Conservation (phyloP, 2,113 vertebrate genomes). For the Tor tambroides region DNA sequence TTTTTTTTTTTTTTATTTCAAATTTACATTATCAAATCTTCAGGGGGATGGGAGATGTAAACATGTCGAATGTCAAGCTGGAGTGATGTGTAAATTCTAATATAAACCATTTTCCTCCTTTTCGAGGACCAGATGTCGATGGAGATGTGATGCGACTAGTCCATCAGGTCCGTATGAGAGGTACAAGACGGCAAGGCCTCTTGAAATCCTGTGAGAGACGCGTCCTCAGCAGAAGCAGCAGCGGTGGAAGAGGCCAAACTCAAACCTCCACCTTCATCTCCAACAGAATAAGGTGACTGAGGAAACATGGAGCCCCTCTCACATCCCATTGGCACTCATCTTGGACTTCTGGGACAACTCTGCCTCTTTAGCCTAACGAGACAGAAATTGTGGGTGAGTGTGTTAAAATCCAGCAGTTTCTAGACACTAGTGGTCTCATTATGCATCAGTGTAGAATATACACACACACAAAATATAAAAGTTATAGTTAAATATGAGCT, state of each 20-base stretch:
- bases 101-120: background rate
- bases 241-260: background rate
- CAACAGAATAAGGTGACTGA: background rate
- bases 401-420: too few species aligned
- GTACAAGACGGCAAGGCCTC: background rate
- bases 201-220: background rate
- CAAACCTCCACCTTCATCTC: constrained; percentile 22
- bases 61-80: background rate
- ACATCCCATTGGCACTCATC: constrained; percentile 77
- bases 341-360: constrained; percentile 76
- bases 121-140: background rate
- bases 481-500: background rate
- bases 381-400: background rate
- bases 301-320: constrained; percentile 42
- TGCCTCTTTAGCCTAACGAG: constrained; percentile 73
- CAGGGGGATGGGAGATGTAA: background rate
- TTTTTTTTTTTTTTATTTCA: background rate
- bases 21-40: constrained; percentile 10
- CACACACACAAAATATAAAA: background rate
- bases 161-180: background rate
- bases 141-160: background rate
- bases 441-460: background rate
- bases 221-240: background rate
- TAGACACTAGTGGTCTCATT: too few species aligned
- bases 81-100: background rate